Evolutionary conservation across 30 jellyfish, hydroid and myxozoan genomes (phyloP), one percentile per base, ranked within the genome.

Genomic region (Chrysaora quinquecirrha): DNA sequence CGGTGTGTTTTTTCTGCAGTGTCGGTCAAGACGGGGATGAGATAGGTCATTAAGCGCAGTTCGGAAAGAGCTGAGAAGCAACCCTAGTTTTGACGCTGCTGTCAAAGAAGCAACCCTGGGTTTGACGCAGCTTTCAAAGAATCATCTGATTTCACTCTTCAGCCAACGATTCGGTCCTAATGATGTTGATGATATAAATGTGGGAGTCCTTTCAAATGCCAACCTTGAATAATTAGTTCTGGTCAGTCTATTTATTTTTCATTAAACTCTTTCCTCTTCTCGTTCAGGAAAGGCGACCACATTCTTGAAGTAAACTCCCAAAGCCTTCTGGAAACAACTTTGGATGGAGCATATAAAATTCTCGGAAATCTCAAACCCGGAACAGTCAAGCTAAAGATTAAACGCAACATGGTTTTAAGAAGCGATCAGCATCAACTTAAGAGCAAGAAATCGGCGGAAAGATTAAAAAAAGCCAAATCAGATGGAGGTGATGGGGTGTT

Each of bases 311-410:
- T 94, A 20, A 94, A 94, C 49, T 71, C 90, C 24, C 83, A 34
- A 33, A 64, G 88, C 30, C 72, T 87, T 20, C 75, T 47, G 14
- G 79, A 82, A 31, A 89, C 96, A 22, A 67, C 93, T 11, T 56
- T 94, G 60, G 96, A 86, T 38, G 96, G 78, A 14, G 87, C 97
- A n/a, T 77, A 79, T 81, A 77, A 69, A 16, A 68, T 87, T 58
- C 92, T 94, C 18, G 94, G 93, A 16, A 84, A 71, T 65, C 90
- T 94, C 1, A 83, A 86, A 43, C 96, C 99, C 34, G 99, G 99
- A 14, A 56, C 35, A 24, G 97, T 94, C 16, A 19, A 46, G 21
- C 27, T 94, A 89, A 73, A 75, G 29, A 71, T 93, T 3, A 86
- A 77, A 43, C 68, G 98, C 65, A 56, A 67, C 80, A 65, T 52